Evolutionary conservation across 2,797 vertebrate species (phyloP).

Genomic region (Galagoides demidoff): DNA sequence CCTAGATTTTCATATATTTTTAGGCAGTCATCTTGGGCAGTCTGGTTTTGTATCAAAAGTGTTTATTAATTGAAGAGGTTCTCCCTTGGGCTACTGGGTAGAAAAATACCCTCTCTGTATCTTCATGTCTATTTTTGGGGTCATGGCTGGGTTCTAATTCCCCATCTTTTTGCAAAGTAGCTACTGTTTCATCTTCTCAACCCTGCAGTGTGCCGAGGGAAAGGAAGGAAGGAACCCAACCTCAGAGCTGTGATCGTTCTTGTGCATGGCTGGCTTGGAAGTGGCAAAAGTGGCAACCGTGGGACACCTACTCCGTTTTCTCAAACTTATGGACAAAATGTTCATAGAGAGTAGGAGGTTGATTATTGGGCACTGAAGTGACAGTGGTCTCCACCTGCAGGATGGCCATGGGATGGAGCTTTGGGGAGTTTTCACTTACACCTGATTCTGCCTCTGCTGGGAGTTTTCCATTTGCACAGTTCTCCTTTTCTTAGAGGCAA

Average conservation of each 20-base stretch:
- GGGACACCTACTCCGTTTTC: background rate
- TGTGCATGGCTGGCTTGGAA: slow-evolving; percentile 4
- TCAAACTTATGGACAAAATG: background rate
- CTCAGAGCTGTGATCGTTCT: slow-evolving; percentile 9
- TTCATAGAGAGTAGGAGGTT: background rate
- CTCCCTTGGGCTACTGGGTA: slow-evolving; percentile 72
- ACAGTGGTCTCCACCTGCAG: background rate
- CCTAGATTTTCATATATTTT: slow-evolving; percentile 78
- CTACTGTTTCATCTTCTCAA: slow-evolving; percentile 43
- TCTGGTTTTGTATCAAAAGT: slow-evolving; percentile 83
- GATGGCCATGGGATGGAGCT: background rate
- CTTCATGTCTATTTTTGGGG: slow-evolving; percentile 60
- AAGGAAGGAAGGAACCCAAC: slow-evolving; percentile 63
- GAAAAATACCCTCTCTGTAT: slow-evolving; percentile 79
- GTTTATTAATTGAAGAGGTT: slow-evolving; percentile 80
- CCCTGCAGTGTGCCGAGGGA: background rate
- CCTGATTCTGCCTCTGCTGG: background rate
- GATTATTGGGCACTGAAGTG: background rate
- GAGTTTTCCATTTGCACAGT: background rate
- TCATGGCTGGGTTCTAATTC: slow-evolving; percentile 62
- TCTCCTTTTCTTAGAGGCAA: slow-evolving; percentile 5
- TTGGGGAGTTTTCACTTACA: background rate
- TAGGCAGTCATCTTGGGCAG: slow-evolving; percentile 75
- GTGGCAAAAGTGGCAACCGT: background rate
- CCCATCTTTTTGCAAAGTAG: slow-evolving; percentile 35